These are phyloP conservation scores for Galago senegalensis DNA, from an alignment of 2,797 vertebrate species.

Conservation along the genomic window DNA sequence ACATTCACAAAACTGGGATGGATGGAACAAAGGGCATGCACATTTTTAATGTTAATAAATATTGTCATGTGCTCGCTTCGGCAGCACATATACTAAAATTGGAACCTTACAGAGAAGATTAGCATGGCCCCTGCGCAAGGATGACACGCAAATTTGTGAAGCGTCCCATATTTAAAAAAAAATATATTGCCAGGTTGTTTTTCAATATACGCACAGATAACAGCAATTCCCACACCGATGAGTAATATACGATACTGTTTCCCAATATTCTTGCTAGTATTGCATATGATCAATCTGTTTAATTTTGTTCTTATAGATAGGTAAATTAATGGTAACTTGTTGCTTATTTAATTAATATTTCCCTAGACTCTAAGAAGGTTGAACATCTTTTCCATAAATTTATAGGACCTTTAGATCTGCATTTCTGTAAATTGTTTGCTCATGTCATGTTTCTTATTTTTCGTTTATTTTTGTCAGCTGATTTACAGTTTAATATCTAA, in stretches of 20 bases:
- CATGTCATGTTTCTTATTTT: background rate
- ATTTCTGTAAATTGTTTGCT: slow-evolving; percentile 20
- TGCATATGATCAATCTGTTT: slow-evolving; percentile 33
- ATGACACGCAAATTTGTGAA: no score
- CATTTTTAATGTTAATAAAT: slow-evolving; percentile 67
- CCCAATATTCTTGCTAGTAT: background rate
- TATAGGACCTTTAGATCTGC: background rate
- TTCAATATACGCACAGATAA: background rate
- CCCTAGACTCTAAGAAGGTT: background rate
- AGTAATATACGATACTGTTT: background rate
- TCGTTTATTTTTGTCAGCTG: background rate
- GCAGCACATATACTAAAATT: no score
- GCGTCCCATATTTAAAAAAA: no score
- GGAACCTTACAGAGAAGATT: no score
- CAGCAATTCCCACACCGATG: background rate
- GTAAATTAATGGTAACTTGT: background rate
- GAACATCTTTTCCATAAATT: slow-evolving; percentile 18
- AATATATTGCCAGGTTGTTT: slow-evolving; percentile 53
- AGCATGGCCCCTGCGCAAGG: no score
- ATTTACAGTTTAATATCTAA: slow-evolving; percentile 27
- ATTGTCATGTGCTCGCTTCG: background rate
- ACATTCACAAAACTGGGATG: slow-evolving; percentile 9
- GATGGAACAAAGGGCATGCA: slow-evolving; percentile 14
- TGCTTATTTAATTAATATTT: slow-evolving; percentile 38
- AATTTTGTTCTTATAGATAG: slow-evolving; percentile 34